Conservation (phyloP, 2,888 invertebrate species). For the Oithona nana region DNA sequence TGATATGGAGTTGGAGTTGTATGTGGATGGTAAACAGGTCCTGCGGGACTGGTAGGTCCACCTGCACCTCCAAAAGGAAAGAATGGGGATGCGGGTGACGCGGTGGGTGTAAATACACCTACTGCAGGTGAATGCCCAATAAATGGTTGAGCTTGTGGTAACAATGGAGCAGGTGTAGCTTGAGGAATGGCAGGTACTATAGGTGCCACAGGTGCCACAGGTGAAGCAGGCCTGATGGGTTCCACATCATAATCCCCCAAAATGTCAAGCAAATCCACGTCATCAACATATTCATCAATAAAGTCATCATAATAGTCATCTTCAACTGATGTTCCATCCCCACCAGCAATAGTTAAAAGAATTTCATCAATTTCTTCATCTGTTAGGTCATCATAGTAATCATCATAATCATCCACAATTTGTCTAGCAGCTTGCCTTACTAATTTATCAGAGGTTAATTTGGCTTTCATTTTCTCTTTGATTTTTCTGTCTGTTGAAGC, state of each 20-base stretch:
- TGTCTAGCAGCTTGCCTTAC: background rate
- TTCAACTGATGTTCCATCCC: background rate
- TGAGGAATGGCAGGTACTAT: too few relatives aligned
- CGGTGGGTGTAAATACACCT: too few relatives aligned
- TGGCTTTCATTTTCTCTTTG: background rate
- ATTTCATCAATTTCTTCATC: conserved; percentile 7
- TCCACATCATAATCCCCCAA: background rate
- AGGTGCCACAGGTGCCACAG: background rate
- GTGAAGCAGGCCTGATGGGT: background rate
- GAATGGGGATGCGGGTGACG: too few relatives aligned
- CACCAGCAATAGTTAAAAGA: background rate
- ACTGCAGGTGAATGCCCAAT: too few relatives aligned
- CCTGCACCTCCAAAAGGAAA: too few relatives aligned
- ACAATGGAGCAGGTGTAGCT: too few relatives aligned
- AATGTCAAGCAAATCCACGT: background rate
- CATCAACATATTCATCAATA: background rate
- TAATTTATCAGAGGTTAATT: background rate
- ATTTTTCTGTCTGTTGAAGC: conserved; percentile 1
- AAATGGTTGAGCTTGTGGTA: too few relatives aligned
- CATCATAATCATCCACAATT: background rate
- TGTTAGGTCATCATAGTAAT: background rate
- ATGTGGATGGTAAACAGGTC: background rate
- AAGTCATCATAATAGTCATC: background rate
- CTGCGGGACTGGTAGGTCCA: background rate
- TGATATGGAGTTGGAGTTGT: background rate